Evolutionary conservation across 2,888 invertebrate species (phyloP).

Genomic region (Aleiodes leptofemur): DNA sequence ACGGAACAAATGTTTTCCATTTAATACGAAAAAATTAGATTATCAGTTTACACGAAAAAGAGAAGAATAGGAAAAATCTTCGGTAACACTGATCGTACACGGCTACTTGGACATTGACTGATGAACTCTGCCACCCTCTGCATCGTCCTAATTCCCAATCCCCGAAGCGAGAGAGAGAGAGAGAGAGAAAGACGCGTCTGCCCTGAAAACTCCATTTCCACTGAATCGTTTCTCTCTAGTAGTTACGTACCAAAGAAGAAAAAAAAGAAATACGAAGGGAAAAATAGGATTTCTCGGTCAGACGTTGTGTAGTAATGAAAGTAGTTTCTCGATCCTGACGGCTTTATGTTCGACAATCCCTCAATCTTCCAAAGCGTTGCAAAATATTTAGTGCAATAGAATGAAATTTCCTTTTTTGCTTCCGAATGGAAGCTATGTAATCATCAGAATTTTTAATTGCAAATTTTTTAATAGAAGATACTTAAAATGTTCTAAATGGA

Average conservation of each 20-base stretch:
- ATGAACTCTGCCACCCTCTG: slow-evolving; percentile 46
- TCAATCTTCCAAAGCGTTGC: background rate
- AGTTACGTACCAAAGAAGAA: background rate
- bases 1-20: too few species aligned
- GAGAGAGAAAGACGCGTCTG: slow-evolving; percentile 31
- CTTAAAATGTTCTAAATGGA: too few species aligned
- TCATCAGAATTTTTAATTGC: too few species aligned
- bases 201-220: slow-evolving; percentile 36
- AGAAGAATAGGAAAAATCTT: background rate
- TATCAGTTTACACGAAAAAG: slow-evolving; percentile 66
- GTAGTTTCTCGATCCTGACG: slow-evolving; percentile 4
- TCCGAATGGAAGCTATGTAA: too few species aligned
- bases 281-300: slow-evolving; percentile 19
- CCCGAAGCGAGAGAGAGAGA: background rate
- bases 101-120: slow-evolving; percentile 57
- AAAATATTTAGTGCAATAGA: slow-evolving; percentile 9
- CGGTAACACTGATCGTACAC: slow-evolving; percentile 8
- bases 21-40: slow-evolving; percentile 21
- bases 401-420: background rate
- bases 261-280: slow-evolving; percentile 1
- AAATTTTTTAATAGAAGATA: too few species aligned
- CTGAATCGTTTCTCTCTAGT: slow-evolving; percentile 30
- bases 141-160: background rate
- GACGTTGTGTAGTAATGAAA: slow-evolving; percentile 24
- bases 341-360: slow-evolving; percentile 19